Conservation (phyloP, 2,797 vertebrate species). For the Benthosema pterotum region DNA sequence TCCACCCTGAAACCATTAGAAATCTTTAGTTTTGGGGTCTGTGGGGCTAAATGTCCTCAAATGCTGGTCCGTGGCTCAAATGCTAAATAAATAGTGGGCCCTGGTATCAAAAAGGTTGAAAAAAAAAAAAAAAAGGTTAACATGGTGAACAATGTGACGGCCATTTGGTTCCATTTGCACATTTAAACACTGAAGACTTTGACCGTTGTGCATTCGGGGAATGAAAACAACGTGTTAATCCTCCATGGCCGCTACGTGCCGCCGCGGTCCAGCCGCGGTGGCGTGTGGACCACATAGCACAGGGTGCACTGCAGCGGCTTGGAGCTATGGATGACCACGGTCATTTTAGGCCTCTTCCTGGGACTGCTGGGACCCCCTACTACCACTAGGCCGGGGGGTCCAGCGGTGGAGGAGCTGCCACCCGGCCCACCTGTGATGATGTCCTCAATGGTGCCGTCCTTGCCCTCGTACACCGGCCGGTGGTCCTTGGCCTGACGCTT, state of each 20-base stretch:
- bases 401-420: constrained; percentile 31
- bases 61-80: too few species aligned
- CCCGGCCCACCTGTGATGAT: constrained; percentile 93
- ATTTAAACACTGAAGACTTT: too few species aligned
- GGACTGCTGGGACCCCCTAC: constrained; percentile 48
- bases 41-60: too few species aligned
- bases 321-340: constrained; percentile 79
- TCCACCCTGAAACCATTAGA: too few species aligned
- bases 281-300: constrained; percentile 77
- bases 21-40: too few species aligned
- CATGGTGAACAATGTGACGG: too few species aligned
- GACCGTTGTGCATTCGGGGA: background rate
- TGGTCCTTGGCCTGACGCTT: constrained; percentile 95
- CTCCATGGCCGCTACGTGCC: constrained; percentile 5
- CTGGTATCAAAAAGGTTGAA: too few species aligned
- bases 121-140: too few species aligned
- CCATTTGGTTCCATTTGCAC: too few species aligned
- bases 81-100: too few species aligned
- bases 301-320: constrained; percentile 76
- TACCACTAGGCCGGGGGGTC: background rate
- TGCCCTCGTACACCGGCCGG: constrained; percentile 95
- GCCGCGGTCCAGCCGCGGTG: constrained; percentile 59
- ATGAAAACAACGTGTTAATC: background rate
- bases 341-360: constrained; percentile 61
- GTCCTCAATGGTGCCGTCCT: constrained; percentile 97